Conservation (phyloP, 1,140 invertebrate species). For the Rhagoletis zephyria region DNA sequence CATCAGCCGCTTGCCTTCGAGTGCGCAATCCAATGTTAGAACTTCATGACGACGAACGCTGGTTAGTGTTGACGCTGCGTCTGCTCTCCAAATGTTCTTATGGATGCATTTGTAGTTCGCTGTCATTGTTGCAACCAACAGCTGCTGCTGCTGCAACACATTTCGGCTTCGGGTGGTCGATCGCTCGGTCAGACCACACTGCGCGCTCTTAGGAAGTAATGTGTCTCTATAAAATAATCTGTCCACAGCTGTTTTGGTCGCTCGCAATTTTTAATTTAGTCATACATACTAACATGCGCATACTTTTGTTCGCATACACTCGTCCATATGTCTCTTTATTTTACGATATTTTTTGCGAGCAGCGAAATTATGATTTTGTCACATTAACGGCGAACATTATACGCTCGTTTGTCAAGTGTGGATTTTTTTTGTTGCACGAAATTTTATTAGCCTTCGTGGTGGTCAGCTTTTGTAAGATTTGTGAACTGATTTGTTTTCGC, state of each 20-base stretch:
- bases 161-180: slow-evolving; percentile 29
- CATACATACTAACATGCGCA: background rate
- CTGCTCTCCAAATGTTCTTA: background rate
- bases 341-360: slow-evolving; percentile 19
- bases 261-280: slow-evolving; percentile 44
- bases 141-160: slow-evolving; percentile 17
- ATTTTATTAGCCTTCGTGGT: slow-evolving; percentile 45
- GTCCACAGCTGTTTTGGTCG: slow-evolving; percentile 43
- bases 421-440: slow-evolving; percentile 36
- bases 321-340: background rate
- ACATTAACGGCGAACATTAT: slow-evolving; percentile 34
- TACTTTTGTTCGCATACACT: background rate
- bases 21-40: background rate
- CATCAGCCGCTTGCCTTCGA: background rate
- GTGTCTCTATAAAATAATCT: slow-evolving; percentile 45
- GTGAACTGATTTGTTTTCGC: background rate
- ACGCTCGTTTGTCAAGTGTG: slow-evolving; percentile 33
- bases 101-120: background rate
- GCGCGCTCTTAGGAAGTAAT: background rate
- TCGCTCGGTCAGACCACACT: slow-evolving; percentile 45
- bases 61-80: background rate
- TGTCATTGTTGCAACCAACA: slow-evolving; percentile 24
- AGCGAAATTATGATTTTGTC: slow-evolving; percentile 43
- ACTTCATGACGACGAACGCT: background rate
- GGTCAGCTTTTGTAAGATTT: slow-evolving; percentile 25